phyloP scores from a whole-genome alignment of 1,140 invertebrate genomes.

The Cotesia typhae region DNA sequence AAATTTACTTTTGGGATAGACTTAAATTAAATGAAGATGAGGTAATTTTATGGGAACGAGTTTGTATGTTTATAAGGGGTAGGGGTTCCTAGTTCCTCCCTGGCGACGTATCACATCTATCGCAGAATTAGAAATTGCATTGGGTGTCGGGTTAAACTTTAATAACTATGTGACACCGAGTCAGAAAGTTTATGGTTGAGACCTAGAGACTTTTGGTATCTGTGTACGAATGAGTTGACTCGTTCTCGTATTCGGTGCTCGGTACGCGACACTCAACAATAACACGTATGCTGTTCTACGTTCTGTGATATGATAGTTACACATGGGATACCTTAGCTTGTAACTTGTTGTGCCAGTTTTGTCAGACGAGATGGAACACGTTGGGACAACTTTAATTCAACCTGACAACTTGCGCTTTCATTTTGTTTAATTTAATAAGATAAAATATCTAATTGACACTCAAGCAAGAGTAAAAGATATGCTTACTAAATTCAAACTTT shows the following conservation, averaged over 20 bases:
- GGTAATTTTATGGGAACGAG: no score
- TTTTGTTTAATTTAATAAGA: neutral
- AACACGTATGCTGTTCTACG: slow-evolving; percentile 9
- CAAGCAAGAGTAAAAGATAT: no score
- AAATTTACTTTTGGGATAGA: no score
- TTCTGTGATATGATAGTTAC: neutral
- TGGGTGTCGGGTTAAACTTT: slow-evolving; percentile 18
- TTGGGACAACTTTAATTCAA: neutral
- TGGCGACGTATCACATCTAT: neutral
- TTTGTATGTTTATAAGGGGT: no score
- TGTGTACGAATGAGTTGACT: slow-evolving; percentile 4
- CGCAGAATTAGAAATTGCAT: neutral
- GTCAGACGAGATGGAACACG: neutral
- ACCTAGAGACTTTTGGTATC: neutral
- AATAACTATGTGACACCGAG: slow-evolving; percentile 11
- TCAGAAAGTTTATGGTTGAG: neutral
- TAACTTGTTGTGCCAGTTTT: slow-evolving; percentile 14
- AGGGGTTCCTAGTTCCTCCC: neutral
- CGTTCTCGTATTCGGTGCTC: neutral
- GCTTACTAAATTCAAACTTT: no score
- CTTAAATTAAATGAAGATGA: no score
- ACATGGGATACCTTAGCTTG: slow-evolving; percentile 1
- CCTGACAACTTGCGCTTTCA: no score
- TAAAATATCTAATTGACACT: neutral
- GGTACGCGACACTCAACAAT: neutral